A percentile compares a stretch with the other conserved stretches of the same genome.
Evolutionary conservation across 2,888 invertebrate genomes (phyloP).

Genomic region (Piscicola geometra): DNA sequence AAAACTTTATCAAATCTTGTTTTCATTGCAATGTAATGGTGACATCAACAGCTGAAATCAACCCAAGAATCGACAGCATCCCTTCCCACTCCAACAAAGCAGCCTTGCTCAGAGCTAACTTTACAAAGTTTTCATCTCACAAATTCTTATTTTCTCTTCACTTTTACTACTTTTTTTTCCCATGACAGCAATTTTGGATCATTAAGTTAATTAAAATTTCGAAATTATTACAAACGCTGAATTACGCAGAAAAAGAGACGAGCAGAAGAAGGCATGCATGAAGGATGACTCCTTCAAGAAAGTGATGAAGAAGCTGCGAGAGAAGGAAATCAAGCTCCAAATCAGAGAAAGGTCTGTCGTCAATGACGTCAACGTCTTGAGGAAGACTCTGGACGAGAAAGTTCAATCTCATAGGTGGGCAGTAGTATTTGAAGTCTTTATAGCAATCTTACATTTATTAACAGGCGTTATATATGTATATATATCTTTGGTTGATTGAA

Average conservation of each 20-base stretch:
- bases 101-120: neutral
- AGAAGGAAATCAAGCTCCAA: neutral
- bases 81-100: neutral
- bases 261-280: neutral
- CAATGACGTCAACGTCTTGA: neutral
- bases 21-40: too few relatives aligned
- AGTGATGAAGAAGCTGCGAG: neutral
- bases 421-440: neutral
- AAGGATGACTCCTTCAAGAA: neutral
- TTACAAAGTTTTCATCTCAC: too few relatives aligned
- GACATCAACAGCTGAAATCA: neutral
- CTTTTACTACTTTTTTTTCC: too few relatives aligned
- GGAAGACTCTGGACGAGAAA: conserved; percentile 4
- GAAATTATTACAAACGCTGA: neutral
- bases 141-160: too few relatives aligned
- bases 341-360: neutral
- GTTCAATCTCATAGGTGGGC: neutral
- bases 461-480: neutral
- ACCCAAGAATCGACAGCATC: neutral
- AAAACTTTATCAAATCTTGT: too few relatives aligned
- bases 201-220: too few relatives aligned
- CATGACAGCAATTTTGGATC: too few relatives aligned
- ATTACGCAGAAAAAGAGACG: neutral
- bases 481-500: too few relatives aligned
- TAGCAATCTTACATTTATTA: neutral